Percentiles rank a stretch among this genome's conserved stretches.
Conservation (phyloP, 2,888 invertebrate genomes). For the Subacronicta megacephala region DNA sequence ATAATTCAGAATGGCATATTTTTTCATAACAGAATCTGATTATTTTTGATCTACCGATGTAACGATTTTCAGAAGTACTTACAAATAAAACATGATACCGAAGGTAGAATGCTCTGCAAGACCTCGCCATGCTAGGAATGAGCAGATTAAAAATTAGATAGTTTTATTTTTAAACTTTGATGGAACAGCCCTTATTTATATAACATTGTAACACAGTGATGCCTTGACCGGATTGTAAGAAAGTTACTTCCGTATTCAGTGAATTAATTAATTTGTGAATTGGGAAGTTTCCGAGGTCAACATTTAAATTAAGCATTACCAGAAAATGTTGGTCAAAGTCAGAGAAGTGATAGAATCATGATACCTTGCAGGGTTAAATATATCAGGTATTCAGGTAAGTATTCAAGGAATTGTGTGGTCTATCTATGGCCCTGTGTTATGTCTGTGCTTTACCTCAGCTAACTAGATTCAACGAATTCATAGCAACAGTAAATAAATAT, state of each 20-base stretch:
- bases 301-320: conserved; percentile 19
- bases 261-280: conserved; percentile 34
- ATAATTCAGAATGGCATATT: too few relatives aligned
- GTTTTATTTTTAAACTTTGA: conserved; percentile 21
- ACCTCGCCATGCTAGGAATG: too few relatives aligned
- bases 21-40: too few relatives aligned
- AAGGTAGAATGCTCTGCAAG: too few relatives aligned
- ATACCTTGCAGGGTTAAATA: neutral
- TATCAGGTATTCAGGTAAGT: neutral
- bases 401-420: too few relatives aligned
- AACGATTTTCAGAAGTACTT: too few relatives aligned
- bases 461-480: too few relatives aligned
- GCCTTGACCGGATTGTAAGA: conserved; percentile 16
- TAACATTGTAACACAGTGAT: conserved; percentile 11
- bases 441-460: too few relatives aligned
- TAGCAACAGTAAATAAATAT: too few relatives aligned
- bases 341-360: neutral
- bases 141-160: neutral
- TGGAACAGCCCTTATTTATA: conserved; percentile 17
- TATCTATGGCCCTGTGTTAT: too few relatives aligned
- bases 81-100: too few relatives aligned
- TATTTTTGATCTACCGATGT: too few relatives aligned
- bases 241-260: conserved; percentile 27
- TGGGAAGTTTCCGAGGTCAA: conserved; percentile 20
- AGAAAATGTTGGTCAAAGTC: conserved; percentile 19